Conservation (phyloP, 2,113 vertebrate species). For the Tapirus terrestris region DNA sequence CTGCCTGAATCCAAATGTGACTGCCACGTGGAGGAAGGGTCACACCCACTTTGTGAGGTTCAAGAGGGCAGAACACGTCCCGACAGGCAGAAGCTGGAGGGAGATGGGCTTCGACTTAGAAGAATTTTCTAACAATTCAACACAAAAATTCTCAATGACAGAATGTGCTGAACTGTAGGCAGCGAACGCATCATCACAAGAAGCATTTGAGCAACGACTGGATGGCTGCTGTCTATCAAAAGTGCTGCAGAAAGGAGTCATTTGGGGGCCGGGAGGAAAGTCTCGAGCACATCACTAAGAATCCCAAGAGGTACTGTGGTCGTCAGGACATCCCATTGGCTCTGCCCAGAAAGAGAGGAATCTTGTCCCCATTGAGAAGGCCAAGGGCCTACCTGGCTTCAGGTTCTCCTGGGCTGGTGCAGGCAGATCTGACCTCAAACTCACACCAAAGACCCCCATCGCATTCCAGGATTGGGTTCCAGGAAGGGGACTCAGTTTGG, state of each 20-base stretch:
- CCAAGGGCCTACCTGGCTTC: background rate
- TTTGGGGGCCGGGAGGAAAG: background rate
- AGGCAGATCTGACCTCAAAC: background rate
- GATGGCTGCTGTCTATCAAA: background rate
- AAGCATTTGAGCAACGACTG: background rate
- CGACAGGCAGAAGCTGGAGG: background rate
- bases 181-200: background rate
- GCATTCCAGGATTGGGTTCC: background rate
- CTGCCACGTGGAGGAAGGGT: background rate
- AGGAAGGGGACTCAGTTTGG: background rate
- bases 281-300: background rate
- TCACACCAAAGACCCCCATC: background rate
- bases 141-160: background rate
- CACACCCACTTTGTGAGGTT: background rate
- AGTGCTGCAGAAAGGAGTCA: background rate
- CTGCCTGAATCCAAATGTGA: background rate
- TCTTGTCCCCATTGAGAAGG: background rate
- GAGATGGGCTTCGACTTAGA: background rate
- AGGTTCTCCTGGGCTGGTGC: background rate
- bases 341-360: background rate
- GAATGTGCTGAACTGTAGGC: background rate
- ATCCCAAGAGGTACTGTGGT: fast-evolving
- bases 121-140: background rate
- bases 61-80: background rate
- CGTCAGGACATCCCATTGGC: fast-evolving